Conservation (phyloP, 1,140 invertebrate genomes). For the Diabrotica virgifera region DNA sequence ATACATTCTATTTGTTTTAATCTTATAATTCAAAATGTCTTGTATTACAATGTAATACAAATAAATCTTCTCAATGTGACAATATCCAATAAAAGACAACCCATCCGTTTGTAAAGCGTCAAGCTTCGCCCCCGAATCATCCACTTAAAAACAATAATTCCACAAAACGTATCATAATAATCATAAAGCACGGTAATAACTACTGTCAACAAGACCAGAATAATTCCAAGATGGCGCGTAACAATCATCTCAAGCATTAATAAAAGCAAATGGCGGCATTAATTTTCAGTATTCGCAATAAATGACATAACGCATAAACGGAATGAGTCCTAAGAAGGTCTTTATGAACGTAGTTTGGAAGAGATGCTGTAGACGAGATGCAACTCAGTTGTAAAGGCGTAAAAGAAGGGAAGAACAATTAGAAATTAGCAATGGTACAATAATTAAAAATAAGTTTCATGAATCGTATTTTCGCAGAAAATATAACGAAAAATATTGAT, state of each 20-base stretch:
- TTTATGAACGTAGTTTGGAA: slow-evolving; percentile 13
- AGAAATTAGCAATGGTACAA: no score
- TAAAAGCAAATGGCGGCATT: slow-evolving; percentile 13
- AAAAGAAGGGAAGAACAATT: no score
- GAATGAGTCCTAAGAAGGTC: slow-evolving; percentile 10
- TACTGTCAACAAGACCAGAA: slow-evolving; percentile 14
- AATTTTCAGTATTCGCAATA: slow-evolving; percentile 14
- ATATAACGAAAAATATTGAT: no score
- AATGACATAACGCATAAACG: slow-evolving; percentile 13
- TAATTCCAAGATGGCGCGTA: slow-evolving; percentile 14
- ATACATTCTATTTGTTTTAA: no score
- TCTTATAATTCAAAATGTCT: no score
- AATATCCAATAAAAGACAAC: no score
- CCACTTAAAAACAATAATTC: slow-evolving; percentile 11
- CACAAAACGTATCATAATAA: slow-evolving; percentile 9
- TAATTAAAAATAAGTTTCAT: no score
- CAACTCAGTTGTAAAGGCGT: no score
- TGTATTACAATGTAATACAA: no score
- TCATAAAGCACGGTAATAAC: slow-evolving; percentile 9
- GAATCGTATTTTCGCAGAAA: no score
- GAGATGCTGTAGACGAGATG: background rate
- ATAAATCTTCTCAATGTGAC: no score
- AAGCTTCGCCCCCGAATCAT: background rate
- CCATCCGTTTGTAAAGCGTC: no score
- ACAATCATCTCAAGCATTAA: slow-evolving; percentile 14